These are phyloP conservation scores for Brachionus rubens DNA, from an alignment of 1,140 invertebrate genomes.

Conservation along the genomic window DNA sequence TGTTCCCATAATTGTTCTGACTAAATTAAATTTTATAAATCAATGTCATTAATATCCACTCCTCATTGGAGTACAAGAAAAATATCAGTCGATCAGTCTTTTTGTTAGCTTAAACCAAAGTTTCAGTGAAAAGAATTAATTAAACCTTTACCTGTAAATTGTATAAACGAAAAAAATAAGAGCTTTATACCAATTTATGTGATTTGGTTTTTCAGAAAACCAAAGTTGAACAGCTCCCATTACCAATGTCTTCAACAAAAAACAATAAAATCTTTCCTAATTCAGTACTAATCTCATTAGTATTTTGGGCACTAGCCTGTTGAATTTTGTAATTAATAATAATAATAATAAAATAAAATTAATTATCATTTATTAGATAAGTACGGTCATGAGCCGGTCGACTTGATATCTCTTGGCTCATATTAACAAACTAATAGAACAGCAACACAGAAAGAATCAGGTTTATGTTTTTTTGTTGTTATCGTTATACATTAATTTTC, in stretches of 20 bases:
- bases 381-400: conserved; percentile 7
- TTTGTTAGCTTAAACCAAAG: too few relatives aligned
- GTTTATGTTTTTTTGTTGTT: background rate
- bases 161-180: conserved; percentile 36
- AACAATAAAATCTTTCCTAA: background rate
- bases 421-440: background rate
- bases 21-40: background rate
- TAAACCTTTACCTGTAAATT: conserved; percentile 9
- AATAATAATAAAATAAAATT: background rate
- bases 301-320: too few relatives aligned
- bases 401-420: background rate
- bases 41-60: too few relatives aligned
- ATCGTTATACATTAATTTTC: too few relatives aligned
- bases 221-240: conserved; percentile 28
- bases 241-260: background rate
- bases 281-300: background rate
- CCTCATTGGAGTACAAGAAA: too few relatives aligned
- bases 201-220: conserved; percentile 37
- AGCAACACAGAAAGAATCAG: too few relatives aligned
- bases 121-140: too few relatives aligned
- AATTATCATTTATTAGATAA: conserved; percentile 1
- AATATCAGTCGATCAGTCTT: too few relatives aligned
- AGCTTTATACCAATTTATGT: conserved; percentile 27
- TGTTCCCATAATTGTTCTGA: conserved; percentile 25
- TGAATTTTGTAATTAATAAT: too few relatives aligned